These are phyloP conservation scores for Protomyctophum bolini DNA, from an alignment of 2,113 vertebrate species.

Conservation along the genomic window DNA sequence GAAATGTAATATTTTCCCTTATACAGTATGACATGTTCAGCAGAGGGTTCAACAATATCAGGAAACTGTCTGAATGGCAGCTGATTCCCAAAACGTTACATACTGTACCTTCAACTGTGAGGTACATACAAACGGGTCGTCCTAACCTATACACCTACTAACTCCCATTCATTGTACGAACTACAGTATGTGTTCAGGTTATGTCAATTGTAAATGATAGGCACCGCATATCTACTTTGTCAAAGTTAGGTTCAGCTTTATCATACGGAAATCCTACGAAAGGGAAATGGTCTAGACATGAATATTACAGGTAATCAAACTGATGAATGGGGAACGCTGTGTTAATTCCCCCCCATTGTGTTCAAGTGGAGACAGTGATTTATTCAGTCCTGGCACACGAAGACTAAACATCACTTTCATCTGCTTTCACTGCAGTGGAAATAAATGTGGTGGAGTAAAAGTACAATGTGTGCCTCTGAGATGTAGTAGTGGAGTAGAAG, in stretches of 20 bases:
- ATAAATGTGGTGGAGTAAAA: too few relatives aligned
- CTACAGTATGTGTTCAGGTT: conserved; percentile 1
- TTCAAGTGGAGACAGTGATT: too few relatives aligned
- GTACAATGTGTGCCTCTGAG: too few relatives aligned
- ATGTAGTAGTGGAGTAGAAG: too few relatives aligned
- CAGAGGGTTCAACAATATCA: conserved; percentile 66
- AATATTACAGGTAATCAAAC: conserved; percentile 8
- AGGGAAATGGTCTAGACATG: conserved; percentile 6
- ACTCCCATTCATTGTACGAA: background rate
- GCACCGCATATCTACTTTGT: background rate
- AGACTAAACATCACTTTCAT: conserved; percentile 1
- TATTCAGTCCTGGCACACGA: background rate
- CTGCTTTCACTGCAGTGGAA: too few relatives aligned
- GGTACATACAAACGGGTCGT: conserved; percentile 3
- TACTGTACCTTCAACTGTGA: background rate
- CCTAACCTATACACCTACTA: background rate
- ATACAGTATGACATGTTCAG: conserved; percentile 17
- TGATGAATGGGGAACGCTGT: background rate
- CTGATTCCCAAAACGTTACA: conserved; percentile 36
- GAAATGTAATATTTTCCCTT: too few relatives aligned
- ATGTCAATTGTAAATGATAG: conserved; percentile 14
- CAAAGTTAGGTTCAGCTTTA: background rate
- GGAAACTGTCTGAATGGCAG: conserved; percentile 62
- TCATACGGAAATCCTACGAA: background rate
- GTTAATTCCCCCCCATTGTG: conserved; percentile 11